These are phyloP conservation scores for Dasyornis broadbenti DNA, from an alignment of 2,113 vertebrate species.

Conservation along the genomic window DNA sequence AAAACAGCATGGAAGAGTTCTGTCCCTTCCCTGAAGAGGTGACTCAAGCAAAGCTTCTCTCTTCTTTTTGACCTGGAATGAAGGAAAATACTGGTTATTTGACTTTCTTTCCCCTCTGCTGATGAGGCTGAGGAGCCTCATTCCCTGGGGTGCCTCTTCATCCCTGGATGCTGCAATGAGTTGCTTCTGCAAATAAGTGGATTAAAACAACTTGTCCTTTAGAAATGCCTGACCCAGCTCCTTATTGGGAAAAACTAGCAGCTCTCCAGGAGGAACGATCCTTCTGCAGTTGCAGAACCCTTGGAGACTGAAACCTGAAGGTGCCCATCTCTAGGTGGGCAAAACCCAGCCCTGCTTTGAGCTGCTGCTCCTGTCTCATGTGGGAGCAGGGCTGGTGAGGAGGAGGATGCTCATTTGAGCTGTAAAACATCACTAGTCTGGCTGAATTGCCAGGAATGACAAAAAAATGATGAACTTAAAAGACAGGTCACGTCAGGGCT, in stretches of 20 bases:
- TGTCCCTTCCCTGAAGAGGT: not conserved
- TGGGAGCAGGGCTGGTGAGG: not conserved
- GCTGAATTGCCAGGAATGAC: not conserved
- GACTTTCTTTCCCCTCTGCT: not conserved
- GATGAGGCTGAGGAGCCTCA: not conserved
- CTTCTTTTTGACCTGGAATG: not conserved
- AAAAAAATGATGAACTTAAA: not conserved
- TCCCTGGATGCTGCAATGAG: not conserved
- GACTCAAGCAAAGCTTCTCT: not conserved
- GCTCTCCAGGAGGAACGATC: rapidly evolving
- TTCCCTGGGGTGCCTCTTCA: not conserved
- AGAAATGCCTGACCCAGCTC: not conserved
- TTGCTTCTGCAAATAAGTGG: not conserved
- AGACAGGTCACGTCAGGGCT: not conserved
- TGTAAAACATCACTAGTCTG: not conserved
- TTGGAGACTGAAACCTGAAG: not conserved
- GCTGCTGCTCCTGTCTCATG: rapidly evolving
- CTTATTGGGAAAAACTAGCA: not conserved
- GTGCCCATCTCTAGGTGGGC: not conserved
- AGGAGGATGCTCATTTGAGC: not conserved
- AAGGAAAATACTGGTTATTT: not conserved
- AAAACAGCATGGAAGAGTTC: not conserved
- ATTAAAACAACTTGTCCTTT: not conserved
- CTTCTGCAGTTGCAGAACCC: not conserved
- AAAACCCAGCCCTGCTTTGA: not conserved